phyloP scores from a whole-genome alignment of 1,140 invertebrate species.

The Cardiocondyla obscurior region DNA sequence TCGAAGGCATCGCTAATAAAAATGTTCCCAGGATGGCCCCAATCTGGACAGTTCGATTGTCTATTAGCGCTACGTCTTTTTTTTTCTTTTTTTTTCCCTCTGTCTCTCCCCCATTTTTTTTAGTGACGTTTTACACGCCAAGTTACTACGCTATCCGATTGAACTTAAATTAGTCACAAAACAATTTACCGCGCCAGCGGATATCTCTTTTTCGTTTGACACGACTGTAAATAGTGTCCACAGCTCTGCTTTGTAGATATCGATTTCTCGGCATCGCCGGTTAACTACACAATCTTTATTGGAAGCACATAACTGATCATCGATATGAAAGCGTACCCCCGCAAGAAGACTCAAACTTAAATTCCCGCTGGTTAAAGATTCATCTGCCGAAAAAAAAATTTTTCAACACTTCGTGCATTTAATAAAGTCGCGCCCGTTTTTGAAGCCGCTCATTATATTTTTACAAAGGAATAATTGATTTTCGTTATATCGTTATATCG shows the following conservation, averaged over 20 bases:
- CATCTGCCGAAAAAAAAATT: neutral
- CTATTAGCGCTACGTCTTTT: constrained; percentile 31
- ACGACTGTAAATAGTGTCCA: constrained; percentile 56
- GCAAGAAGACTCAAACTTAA: neutral
- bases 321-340: neutral
- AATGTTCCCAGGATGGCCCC: constrained; percentile 48
- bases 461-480: neutral
- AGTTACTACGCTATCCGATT: constrained; percentile 31
- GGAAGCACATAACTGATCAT: constrained; percentile 17
- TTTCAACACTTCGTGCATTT: neutral
- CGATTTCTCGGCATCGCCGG: constrained; percentile 33
- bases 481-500: neutral
- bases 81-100: neutral
- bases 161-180: constrained; percentile 56
- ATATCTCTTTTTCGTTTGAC: constrained; percentile 57
- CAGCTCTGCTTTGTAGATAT: constrained; percentile 49
- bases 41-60: constrained; percentile 41
- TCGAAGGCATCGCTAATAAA: constrained; percentile 56
- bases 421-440: neutral
- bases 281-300: constrained; percentile 52
- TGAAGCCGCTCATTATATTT: neutral
- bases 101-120: neutral
- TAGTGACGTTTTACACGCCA: constrained; percentile 39
- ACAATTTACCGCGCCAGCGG: constrained; percentile 50
- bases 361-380: neutral